These are phyloP conservation scores for Tetrax tetrax DNA, from an alignment of 2,113 vertebrate genomes.

Conservation along the genomic window DNA sequence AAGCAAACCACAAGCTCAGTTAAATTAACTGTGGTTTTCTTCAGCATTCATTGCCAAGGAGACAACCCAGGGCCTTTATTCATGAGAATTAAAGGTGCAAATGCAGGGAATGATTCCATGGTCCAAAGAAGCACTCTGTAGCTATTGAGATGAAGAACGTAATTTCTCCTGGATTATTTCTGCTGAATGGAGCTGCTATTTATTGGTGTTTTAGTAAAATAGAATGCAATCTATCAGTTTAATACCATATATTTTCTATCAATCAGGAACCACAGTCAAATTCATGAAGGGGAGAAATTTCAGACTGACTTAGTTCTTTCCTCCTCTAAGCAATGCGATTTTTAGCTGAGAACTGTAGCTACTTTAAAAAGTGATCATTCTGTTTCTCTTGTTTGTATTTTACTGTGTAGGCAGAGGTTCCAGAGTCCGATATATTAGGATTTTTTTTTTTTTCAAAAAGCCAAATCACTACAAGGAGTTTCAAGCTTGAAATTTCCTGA, in stretches of 20 bases:
- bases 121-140: background rate
- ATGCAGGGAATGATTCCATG: background rate
- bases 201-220: background rate
- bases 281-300: background rate
- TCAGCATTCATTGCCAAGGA: background rate
- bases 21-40: background rate
- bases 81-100: background rate
- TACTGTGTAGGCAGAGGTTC: background rate
- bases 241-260: background rate
- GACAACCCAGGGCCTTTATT: background rate
- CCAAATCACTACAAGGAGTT: background rate
- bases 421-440: background rate
- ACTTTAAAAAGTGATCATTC: background rate
- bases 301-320: background rate
- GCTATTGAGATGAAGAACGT: background rate
- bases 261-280: background rate
- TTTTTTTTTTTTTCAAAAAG: background rate
- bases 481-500: constrained; percentile 16
- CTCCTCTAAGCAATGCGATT: background rate
- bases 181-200: background rate
- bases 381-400: background rate
- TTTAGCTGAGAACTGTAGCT: background rate
- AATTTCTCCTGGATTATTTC: background rate
- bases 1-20: background rate
- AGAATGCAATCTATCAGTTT: background rate